Evolutionary conservation across 1,140 invertebrate species (phyloP).

Genomic region (Odontomachus brunneus): DNA sequence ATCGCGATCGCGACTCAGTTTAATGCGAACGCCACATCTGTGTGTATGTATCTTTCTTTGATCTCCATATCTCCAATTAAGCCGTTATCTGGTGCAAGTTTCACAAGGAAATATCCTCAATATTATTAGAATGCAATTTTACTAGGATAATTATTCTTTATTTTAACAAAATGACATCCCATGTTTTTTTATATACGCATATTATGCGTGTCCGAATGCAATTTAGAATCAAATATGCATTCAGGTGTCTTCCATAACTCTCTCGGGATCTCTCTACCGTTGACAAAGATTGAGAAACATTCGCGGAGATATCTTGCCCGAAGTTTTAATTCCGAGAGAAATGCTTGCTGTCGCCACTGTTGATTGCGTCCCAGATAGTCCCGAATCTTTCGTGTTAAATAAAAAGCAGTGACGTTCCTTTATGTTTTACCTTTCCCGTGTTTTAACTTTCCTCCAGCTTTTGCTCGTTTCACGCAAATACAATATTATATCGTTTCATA

Average conservation of each 20-base stretch:
- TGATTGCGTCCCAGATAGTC: conserved; percentile 47
- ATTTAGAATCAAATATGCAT: conserved; percentile 17
- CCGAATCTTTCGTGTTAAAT: conserved; percentile 44
- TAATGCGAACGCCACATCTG: background rate
- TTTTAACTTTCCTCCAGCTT: background rate
- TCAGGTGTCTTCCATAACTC: conserved; percentile 16
- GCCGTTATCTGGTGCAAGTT: background rate
- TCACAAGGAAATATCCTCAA: too few relatives aligned
- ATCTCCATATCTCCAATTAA: background rate
- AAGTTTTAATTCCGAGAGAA: conserved; percentile 48
- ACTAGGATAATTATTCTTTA: too few relatives aligned
- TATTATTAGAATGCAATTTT: too few relatives aligned
- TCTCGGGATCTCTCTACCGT: background rate
- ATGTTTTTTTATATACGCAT: conserved; percentile 1
- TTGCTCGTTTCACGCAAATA: background rate
- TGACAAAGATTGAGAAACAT: conserved; percentile 55
- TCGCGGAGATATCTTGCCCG: conserved; percentile 31
- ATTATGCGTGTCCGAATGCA: background rate
- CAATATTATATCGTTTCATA: conserved; percentile 3
- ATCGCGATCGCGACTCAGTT: background rate
- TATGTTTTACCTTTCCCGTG: conserved; percentile 6
- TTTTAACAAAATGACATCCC: too few relatives aligned
- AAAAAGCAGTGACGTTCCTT: conserved; percentile 32
- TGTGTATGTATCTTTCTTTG: background rate
- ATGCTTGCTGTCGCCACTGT: conserved; percentile 24